phyloP scores from a whole-genome alignment of 2,888 invertebrate genomes.

The Chymomyza fuscimana region DNA sequence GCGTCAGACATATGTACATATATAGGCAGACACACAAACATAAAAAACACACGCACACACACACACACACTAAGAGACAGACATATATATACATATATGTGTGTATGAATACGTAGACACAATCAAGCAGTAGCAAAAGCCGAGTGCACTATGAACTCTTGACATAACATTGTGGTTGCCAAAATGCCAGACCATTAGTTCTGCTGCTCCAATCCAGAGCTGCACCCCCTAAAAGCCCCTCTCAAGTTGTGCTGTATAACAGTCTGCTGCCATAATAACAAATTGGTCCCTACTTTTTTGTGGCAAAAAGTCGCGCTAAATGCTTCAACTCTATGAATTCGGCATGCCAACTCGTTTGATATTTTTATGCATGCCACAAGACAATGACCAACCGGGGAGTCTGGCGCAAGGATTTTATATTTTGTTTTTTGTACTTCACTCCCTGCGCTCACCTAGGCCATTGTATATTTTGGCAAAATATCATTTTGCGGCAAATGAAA shows the following conservation, averaged over 20 bases:
- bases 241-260: background rate
- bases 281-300: constrained; percentile 20
- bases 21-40: background rate
- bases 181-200: constrained; percentile 26
- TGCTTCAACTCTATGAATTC: constrained; percentile 12
- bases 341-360: background rate
- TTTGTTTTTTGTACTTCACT: background rate
- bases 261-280: constrained; percentile 14
- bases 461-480: constrained; percentile 14
- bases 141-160: constrained; percentile 13
- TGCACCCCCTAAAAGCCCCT: background rate
- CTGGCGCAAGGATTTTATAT: constrained; percentile 7
- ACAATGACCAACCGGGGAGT: constrained; percentile 25
- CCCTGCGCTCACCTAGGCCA: background rate
- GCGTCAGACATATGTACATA: constrained; percentile 10
- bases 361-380: constrained; percentile 10
- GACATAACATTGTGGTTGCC: constrained; percentile 20
- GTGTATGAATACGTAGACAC: background rate
- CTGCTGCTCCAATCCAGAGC: background rate
- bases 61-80: background rate
- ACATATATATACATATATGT: background rate
- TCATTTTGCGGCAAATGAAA: constrained; percentile 19
- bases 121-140: background rate
- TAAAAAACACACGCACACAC: background rate
- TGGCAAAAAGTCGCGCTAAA: constrained; percentile 11